Base-by-base conservation (phyloP, 2,888 invertebrate genomes). In the Thera britannica region DNA sequence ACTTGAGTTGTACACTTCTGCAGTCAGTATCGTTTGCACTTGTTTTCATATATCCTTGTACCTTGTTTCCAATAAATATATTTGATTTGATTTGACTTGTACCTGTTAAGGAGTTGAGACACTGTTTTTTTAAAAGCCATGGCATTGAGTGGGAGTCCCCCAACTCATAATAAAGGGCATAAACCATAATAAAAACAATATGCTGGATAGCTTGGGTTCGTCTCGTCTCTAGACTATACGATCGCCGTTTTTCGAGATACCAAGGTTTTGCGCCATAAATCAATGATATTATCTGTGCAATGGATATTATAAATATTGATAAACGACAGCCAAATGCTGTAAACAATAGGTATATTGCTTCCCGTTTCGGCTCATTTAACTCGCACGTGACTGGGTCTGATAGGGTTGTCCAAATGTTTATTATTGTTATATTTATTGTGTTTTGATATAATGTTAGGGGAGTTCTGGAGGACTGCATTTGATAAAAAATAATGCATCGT, bases 281-380 rank as follows among this genome's bases (percentile, higher is more conserved):
- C 70, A 72, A 58, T 59, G 80, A 82, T 79, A 78, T 82, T 83
- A 86, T 84, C 80, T 75, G 75, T 74, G 77, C 77, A 80, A 79
- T 77, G 75, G 76, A 84, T 79, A 81, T 83, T 83, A 85, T 86
- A 87, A 87, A 89, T 88, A 89, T 88, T 89, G 89, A 90, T 89
- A 88, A 88, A 87, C 80, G 87, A 84, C 84, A 85, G 82, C 83
- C 82, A 84, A 89, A 85, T 82, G 81, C 82, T 87, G 87, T 88
- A 88, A 88, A 88, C 88, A 88, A 88, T 87, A 86, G 85, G 80
- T 89, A 90, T 90, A 91, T 90, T 87, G 87, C 90, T 90, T 91
- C 89, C 90, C 84, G 89, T 90, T 84, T 81, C 85, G 81, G 86
- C 83, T 88, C 90, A 91, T 91, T 91, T 88, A 86, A 85, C 88